Evolutionary conservation across 2,113 vertebrate species (phyloP).

Genomic region (Nestor notabilis): DNA sequence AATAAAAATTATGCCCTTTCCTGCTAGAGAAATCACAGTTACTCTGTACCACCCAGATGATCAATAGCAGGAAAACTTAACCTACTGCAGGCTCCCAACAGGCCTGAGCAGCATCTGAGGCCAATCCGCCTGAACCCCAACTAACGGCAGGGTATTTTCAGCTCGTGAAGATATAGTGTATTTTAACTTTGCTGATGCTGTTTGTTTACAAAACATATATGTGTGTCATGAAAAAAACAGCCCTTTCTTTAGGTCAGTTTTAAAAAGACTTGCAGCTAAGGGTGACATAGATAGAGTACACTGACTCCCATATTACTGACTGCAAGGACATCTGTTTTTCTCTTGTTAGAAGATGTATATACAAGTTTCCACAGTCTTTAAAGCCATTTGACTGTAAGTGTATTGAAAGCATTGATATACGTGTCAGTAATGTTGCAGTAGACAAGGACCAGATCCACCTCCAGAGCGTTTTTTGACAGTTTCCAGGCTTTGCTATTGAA

Average conservation of each 20-base stretch:
- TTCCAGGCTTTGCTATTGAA: slow-evolving; percentile 68
- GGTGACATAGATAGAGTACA: not conserved
- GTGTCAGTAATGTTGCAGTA: slow-evolving; percentile 31
- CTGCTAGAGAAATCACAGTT: accelerated
- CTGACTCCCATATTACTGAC: not conserved
- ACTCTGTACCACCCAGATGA: not conserved
- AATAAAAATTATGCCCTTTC: not conserved
- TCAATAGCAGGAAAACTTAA: not conserved
- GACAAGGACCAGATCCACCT: slow-evolving; percentile 64
- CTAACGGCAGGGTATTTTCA: not conserved
- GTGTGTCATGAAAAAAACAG: not conserved
- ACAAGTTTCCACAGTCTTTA: slow-evolving; percentile 49
- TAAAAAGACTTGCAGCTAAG: not conserved
- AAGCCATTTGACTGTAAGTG: slow-evolving; percentile 34
- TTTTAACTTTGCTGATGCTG: not conserved
- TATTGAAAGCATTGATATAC: slow-evolving; percentile 31
- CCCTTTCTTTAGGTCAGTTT: not conserved
- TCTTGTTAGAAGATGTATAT: slow-evolving; percentile 50
- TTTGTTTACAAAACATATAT: not conserved
- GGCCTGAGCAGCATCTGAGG: not conserved
- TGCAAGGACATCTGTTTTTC: slow-evolving; percentile 30
- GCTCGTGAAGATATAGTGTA: not conserved
- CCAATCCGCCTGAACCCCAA: not conserved
- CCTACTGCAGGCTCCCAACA: not conserved
- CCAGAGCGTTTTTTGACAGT: slow-evolving; percentile 52